A percentile compares a stretch with the other conserved stretches of the same genome.
phyloP scores from a whole-genome alignment of 2,888 invertebrate species.

The Lasioglossum villosulum region DNA sequence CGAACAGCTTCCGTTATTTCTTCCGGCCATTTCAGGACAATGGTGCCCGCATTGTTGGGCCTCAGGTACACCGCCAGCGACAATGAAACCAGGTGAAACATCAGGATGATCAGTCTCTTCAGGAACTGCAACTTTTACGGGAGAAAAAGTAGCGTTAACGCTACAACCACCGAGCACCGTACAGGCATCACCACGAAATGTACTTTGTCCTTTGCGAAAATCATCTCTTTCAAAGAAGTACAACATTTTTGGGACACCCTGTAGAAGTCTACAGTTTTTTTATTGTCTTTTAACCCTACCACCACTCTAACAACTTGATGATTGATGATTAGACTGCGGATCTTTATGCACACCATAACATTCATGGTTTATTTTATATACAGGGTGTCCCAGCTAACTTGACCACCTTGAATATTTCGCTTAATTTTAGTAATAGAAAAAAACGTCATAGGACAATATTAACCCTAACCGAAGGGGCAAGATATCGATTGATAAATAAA shows the following conservation, averaged over 20 bases:
- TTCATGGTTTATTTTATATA: background rate
- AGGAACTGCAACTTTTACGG: conserved; percentile 93
- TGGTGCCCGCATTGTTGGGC: conserved; percentile 88
- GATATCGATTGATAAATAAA: no score
- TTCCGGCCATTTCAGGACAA: conserved; percentile 86
- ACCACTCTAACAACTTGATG: background rate
- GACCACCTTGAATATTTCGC: no score
- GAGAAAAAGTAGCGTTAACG: conserved; percentile 2
- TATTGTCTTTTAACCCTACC: background rate
- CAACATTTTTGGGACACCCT: background rate
- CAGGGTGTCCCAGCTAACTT: no score
- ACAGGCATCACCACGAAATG: background rate
- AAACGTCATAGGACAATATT: no score
- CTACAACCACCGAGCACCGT: background rate
- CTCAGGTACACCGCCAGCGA: conserved; percentile 96
- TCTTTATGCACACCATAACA: no score
- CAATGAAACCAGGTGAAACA: conserved; percentile 94
- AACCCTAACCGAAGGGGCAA: no score
- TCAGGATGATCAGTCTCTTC: conserved; percentile 94
- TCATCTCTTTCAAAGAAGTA: no score
- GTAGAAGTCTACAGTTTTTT: no score
- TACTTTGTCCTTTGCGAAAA: background rate
- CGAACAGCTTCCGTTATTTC: conserved; percentile 85
- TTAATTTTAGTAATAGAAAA: no score
- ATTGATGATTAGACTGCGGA: background rate